Conservation (phyloP, 2,888 invertebrate genomes). For the Dinocampus coccinellae region DNA sequence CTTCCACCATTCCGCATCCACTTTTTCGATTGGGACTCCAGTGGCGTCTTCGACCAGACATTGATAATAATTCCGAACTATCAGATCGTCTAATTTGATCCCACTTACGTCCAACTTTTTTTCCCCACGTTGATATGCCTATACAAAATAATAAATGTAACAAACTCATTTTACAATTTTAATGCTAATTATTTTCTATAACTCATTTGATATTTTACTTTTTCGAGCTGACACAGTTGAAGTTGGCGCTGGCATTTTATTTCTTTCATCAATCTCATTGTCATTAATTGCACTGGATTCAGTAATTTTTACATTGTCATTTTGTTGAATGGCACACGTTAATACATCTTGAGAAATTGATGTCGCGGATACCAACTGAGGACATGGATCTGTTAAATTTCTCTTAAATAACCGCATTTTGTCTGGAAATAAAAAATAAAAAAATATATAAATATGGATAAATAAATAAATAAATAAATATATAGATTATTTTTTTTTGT, state of each 20-base stretch:
- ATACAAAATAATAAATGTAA: slow-evolving; percentile 42
- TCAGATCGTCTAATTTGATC: slow-evolving; percentile 74
- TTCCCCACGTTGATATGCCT: slow-evolving; percentile 76
- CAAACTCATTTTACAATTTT: slow-evolving; percentile 10
- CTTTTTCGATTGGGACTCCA: slow-evolving; percentile 69
- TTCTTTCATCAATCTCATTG: slow-evolving; percentile 13
- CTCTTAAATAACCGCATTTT: slow-evolving; percentile 73
- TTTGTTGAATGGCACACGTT: slow-evolving; percentile 24
- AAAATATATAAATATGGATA: not conserved
- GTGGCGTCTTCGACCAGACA: slow-evolving; percentile 67
- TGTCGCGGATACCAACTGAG: slow-evolving; percentile 71
- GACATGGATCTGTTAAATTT: slow-evolving; percentile 72
- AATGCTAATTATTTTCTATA: slow-evolving; percentile 31
- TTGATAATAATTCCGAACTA: slow-evolving; percentile 72
- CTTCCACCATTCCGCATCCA: slow-evolving; percentile 44
- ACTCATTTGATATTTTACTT: slow-evolving; percentile 50
- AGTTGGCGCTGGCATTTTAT: slow-evolving; percentile 51
- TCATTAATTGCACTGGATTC: slow-evolving; percentile 41
- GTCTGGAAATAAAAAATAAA: slow-evolving; percentile 28
- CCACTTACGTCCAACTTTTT: slow-evolving; percentile 74
- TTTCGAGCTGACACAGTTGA: slow-evolving; percentile 62
- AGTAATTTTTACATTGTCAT: slow-evolving; percentile 35
- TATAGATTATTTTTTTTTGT: too few relatives aligned
- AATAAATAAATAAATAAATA: too few relatives aligned
- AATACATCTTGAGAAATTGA: slow-evolving; percentile 57